Conservation (phyloP, 2,888 invertebrate species). For the Physocephala rufipes region DNA sequence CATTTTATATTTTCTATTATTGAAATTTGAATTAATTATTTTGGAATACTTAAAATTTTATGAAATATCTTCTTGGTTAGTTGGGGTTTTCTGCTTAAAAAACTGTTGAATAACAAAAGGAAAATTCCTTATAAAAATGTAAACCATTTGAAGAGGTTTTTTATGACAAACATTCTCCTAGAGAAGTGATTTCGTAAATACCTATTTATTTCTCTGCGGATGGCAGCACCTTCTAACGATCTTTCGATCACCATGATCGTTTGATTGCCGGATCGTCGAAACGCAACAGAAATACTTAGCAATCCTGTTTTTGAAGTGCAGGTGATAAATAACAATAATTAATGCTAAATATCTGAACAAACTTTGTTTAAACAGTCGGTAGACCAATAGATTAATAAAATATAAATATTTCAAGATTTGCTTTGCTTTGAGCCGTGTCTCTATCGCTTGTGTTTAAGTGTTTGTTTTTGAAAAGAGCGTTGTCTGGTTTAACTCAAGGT, state of each 20-base stretch:
- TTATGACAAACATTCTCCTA: neutral
- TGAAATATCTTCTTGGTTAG: neutral
- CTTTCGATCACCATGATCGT: neutral
- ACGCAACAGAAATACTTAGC: constrained; percentile 8
- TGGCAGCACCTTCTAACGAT: constrained; percentile 2
- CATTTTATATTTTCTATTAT: too few species aligned
- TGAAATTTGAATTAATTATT: neutral
- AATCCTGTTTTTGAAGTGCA: neutral
- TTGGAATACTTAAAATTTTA: neutral
- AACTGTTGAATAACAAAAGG: neutral
- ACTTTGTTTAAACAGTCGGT: neutral
- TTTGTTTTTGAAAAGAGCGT: neutral
- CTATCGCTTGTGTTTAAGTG: neutral
- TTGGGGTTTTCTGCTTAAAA: too few species aligned
- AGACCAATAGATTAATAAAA: neutral
- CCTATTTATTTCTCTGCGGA: neutral
- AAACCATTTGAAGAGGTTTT: neutral
- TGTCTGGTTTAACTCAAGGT: constrained; percentile 10
- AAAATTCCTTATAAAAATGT: neutral
- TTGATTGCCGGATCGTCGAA: too few species aligned
- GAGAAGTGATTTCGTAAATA: neutral
- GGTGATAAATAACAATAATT: constrained; percentile 29
- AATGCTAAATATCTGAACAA: constrained; percentile 11
- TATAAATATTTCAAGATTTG: neutral
- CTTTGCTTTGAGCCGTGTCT: neutral